phyloP scores from a whole-genome alignment of 2,113 vertebrate species.

The Dicentrarchus labrax region DNA sequence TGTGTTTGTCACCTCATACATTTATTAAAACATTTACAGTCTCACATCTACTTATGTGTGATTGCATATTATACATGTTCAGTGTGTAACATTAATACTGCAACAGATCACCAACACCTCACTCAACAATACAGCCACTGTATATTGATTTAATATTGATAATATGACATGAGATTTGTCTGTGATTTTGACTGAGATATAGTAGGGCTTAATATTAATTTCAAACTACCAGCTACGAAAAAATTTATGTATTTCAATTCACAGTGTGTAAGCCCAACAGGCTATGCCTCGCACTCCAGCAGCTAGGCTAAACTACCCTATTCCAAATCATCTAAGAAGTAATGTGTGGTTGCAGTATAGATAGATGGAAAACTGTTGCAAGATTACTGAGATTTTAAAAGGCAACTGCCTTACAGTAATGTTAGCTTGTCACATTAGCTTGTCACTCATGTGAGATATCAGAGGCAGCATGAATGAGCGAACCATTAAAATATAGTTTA shows the following conservation, averaged over 20 bases:
- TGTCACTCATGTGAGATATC: background rate
- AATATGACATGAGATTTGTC: background rate
- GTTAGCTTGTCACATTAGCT: background rate
- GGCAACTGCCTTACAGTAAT: background rate
- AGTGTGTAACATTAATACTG: background rate
- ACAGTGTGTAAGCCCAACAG: background rate
- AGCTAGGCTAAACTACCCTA: too few species aligned
- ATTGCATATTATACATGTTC: background rate
- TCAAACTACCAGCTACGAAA: background rate
- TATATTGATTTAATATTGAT: slow-evolving; percentile 5
- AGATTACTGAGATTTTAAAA: background rate
- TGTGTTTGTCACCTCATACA: slow-evolving; percentile 28
- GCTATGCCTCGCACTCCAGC: too few species aligned
- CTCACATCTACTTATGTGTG: slow-evolving; percentile 6
- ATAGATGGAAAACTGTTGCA: background rate
- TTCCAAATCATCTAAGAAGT: background rate
- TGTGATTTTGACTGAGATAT: background rate
- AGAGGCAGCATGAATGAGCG: too few species aligned
- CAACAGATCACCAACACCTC: background rate
- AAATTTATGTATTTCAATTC: background rate
- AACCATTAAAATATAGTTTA: too few species aligned
- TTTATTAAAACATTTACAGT: slow-evolving; percentile 24
- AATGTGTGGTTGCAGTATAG: background rate
- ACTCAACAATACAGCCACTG: background rate
- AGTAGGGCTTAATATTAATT: background rate